These are phyloP conservation scores for Arenaria interpres DNA, from an alignment of 2,113 vertebrate genomes.

Conservation along the genomic window DNA sequence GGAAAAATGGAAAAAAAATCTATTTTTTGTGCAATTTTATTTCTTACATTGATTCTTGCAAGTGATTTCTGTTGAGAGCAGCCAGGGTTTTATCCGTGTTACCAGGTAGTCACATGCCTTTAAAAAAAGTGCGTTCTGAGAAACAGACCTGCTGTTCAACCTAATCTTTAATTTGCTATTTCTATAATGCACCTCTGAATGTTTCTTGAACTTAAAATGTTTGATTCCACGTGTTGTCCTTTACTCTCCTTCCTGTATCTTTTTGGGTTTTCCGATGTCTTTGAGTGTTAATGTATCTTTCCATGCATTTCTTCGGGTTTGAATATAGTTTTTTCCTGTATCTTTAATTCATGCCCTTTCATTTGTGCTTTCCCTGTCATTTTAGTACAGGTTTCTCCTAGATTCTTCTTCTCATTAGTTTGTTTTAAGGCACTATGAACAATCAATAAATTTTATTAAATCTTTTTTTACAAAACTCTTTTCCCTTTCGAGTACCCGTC, in stretches of 20 bases:
- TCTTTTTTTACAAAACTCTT: neutral
- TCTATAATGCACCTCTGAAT: neutral
- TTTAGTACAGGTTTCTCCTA: neutral
- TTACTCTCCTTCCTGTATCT: neutral
- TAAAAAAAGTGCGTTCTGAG: neutral
- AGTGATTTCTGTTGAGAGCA: neutral
- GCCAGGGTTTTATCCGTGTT: neutral
- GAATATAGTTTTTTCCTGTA: neutral
- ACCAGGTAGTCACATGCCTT: neutral
- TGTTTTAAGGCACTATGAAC: neutral
- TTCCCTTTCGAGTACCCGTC: neutral
- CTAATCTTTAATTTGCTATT: neutral
- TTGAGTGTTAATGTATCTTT: neutral
- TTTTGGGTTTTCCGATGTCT: neutral
- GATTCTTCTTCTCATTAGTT: neutral
- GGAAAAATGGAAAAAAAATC: neutral
- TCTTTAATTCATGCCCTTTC: neutral
- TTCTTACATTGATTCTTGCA: neutral
- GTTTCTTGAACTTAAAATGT: neutral
- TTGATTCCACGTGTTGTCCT: neutral
- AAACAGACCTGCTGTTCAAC: neutral
- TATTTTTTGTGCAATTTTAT: neutral
- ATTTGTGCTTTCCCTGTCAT: neutral
- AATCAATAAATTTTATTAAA: neutral
- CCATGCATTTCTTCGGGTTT: neutral